phyloP scores from a whole-genome alignment of 1,140 invertebrate species.

The Agraylea sexmaculata region DNA sequence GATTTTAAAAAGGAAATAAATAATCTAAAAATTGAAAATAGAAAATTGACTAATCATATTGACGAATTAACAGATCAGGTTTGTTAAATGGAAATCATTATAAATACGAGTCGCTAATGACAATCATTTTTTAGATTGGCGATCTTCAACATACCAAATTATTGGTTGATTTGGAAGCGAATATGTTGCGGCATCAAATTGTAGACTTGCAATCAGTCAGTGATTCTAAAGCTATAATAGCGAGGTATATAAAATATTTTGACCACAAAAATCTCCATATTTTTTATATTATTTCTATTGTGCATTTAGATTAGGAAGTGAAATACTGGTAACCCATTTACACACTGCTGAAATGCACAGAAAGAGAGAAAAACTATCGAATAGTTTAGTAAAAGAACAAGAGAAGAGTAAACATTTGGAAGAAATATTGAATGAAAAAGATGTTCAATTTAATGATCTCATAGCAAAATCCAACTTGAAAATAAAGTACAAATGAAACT shows the following conservation, averaged over 20 bases:
- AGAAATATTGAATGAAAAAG: constrained; percentile 27
- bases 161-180: constrained; percentile 41
- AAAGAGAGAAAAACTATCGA: constrained; percentile 28
- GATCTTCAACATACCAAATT: constrained; percentile 26
- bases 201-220: constrained; percentile 49
- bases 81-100: constrained; percentile 22
- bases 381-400: constrained; percentile 29
- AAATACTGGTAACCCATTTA: constrained; percentile 33
- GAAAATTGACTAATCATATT: constrained; percentile 11
- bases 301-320: constrained; percentile 29
- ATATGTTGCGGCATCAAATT: constrained; percentile 51
- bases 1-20: constrained; percentile 23
- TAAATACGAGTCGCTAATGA: too few relatives aligned
- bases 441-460: constrained; percentile 32
- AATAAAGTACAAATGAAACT: constrained; percentile 26
- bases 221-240: constrained; percentile 51
- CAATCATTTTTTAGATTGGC: constrained; percentile 26
- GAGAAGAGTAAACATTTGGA: constrained; percentile 29
- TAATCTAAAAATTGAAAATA: constrained; percentile 12
- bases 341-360: constrained; percentile 30
- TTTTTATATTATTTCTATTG: neutral
- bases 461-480: constrained; percentile 27
- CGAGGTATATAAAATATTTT: constrained; percentile 27
- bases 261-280: neutral
- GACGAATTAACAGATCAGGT: constrained; percentile 12